Evolutionary conservation across 2,113 vertebrate species (phyloP).

Genomic region (Pleuronectes platessa): DNA sequence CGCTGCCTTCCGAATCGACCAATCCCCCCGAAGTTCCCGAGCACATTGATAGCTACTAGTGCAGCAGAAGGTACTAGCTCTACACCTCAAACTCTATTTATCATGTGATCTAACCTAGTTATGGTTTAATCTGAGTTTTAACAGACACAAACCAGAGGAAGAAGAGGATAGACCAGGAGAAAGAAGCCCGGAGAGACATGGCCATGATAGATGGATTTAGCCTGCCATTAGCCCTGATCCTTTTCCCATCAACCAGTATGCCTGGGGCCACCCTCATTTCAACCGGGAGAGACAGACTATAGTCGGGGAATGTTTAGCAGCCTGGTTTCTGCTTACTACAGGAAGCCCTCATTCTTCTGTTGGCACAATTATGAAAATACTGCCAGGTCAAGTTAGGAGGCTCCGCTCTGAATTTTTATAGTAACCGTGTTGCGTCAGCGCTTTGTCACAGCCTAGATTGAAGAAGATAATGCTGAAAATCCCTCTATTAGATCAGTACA

Average conservation of each 20-base stretch:
- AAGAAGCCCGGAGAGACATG: conserved; percentile 64
- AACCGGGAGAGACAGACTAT: conserved; percentile 19
- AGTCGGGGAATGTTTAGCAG: conserved; percentile 66
- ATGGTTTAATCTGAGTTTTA: conserved; percentile 38
- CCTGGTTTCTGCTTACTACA: conserved; percentile 64
- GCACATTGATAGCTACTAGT: conserved; percentile 50
- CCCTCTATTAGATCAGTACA: not conserved
- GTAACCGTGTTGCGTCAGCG: not conserved
- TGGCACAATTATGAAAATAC: conserved; percentile 58
- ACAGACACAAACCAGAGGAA: conserved; percentile 39
- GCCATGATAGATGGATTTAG: conserved; percentile 74
- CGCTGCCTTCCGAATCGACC: conserved; percentile 66
- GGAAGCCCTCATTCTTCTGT: conserved; percentile 57
- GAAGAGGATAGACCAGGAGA: conserved; percentile 57
- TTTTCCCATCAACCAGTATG: conserved; percentile 68
- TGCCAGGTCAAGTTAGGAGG: conserved; percentile 49
- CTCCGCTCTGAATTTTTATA: not conserved
- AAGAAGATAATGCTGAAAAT: not conserved
- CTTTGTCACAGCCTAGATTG: not conserved
- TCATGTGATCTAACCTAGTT: conserved; percentile 46
- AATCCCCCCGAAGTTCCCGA: conserved; percentile 41
- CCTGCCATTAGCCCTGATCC: conserved; percentile 69
- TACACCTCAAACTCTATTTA: conserved; percentile 44
- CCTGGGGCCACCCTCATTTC: conserved; percentile 64
- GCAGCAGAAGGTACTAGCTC: conserved; percentile 23